phyloP scores from a whole-genome alignment of 2,797 vertebrate species.

The Orientallactaga sibirica region DNA sequence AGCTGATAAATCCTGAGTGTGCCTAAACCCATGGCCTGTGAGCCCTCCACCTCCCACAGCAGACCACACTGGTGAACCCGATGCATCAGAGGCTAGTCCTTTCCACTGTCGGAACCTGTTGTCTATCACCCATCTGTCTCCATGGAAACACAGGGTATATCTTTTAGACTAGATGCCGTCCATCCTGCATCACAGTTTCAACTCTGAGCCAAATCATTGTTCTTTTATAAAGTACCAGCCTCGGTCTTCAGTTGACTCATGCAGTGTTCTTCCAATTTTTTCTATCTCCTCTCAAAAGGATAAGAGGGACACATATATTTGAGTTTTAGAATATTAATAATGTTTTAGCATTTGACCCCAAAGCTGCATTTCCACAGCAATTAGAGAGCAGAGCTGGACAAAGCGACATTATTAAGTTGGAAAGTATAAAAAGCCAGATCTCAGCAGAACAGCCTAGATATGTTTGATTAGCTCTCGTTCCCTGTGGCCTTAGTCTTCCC shows the following conservation, averaged over 20 bases:
- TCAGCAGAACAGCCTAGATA: background rate
- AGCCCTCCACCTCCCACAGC: rapidly evolving
- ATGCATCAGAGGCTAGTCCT: background rate
- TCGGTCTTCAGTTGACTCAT: background rate
- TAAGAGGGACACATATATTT: background rate
- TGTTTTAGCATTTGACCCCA: background rate
- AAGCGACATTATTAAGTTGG: background rate
- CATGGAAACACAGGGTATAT: background rate
- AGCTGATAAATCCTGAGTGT: constrained; percentile 20
- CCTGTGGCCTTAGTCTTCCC: background rate
- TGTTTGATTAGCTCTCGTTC: background rate
- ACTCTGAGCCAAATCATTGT: background rate
- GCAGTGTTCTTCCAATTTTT: too few species aligned
- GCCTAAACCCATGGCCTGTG: rapidly evolving
- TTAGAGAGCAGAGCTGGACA: background rate
- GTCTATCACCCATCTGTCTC: background rate
- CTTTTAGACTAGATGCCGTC: background rate
- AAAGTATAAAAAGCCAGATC: background rate
- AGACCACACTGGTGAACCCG: background rate
- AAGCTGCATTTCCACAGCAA: background rate
- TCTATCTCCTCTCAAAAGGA: background rate
- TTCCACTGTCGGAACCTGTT: too few species aligned
- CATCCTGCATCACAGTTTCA: background rate
- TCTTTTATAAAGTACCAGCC: background rate
- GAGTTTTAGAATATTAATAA: background rate